These are phyloP conservation scores for Heloderma charlesbogerti DNA, from an alignment of 2,113 vertebrate species.

Conservation along the genomic window DNA sequence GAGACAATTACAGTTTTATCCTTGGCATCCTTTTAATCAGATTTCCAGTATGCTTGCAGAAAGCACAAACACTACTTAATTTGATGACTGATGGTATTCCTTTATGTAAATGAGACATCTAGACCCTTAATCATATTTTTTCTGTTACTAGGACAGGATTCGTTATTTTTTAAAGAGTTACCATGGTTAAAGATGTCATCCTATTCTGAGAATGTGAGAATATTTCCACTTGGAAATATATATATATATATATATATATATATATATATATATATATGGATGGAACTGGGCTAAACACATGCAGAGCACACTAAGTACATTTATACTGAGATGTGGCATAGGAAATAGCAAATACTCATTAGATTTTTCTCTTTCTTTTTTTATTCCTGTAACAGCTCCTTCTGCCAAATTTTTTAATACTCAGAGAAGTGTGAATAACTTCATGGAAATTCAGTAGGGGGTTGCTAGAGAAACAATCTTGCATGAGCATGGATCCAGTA, in stretches of 20 bases:
- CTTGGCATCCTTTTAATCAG: not conserved
- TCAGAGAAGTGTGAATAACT: not conserved
- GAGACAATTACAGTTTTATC: not conserved
- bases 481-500: not conserved
- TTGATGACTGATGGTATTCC: not conserved
- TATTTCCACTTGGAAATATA: not conserved
- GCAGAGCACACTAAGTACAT: not conserved
- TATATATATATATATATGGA: too few relatives aligned
- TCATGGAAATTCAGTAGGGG: not conserved
- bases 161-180: not conserved
- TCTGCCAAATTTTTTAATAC: not conserved
- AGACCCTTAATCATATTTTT: not conserved
- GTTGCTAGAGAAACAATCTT: not conserved
- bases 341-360: not conserved
- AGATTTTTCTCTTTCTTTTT: not conserved
- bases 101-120: not conserved
- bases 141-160: not conserved
- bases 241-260: too few relatives aligned
- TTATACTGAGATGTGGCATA: not conserved
- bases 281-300: not conserved
- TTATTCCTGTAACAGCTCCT: not conserved
- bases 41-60: not conserved
- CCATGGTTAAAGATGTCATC: not conserved
- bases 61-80: not conserved
- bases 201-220: not conserved